Percentiles rank a stretch among this genome's conserved stretches.
Conservation (phyloP, 2,797 vertebrate genomes). For the Aythya fuligula region DNA sequence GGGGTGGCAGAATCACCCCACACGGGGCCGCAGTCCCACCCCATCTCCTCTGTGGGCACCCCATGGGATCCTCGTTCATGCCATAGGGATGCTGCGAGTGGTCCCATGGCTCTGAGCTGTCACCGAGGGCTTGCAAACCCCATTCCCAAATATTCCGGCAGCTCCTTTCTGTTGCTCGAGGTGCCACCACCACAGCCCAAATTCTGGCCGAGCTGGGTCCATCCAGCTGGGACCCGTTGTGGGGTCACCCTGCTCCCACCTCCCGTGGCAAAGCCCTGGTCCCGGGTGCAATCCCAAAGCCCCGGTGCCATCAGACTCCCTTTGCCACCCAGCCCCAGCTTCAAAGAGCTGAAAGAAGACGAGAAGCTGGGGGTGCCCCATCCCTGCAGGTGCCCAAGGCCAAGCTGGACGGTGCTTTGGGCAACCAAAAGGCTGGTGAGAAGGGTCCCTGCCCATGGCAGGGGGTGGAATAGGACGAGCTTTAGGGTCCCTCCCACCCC, state of each 20-base stretch:
- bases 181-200: accelerated
- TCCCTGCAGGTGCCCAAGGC: neutral
- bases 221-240: accelerated
- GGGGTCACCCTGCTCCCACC: neutral
- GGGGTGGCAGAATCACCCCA: neutral
- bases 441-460: neutral
- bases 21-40: neutral
- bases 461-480: no score
- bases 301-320: neutral
- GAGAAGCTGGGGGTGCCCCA: neutral
- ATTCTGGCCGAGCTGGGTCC: neutral
- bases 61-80: neutral
- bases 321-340: neutral
- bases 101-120: neutral
- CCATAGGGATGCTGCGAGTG: accelerated
- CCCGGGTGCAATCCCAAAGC: neutral
- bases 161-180: accelerated
- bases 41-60: neutral
- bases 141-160: neutral
- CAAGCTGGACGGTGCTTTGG: neutral
- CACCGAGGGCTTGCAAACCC: neutral
- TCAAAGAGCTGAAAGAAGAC: neutral
- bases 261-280: neutral
- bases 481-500: neutral
- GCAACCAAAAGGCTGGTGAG: neutral